These are phyloP conservation scores for Spisula solida DNA, from an alignment of 2,888 invertebrate genomes.

Conservation along the genomic window DNA sequence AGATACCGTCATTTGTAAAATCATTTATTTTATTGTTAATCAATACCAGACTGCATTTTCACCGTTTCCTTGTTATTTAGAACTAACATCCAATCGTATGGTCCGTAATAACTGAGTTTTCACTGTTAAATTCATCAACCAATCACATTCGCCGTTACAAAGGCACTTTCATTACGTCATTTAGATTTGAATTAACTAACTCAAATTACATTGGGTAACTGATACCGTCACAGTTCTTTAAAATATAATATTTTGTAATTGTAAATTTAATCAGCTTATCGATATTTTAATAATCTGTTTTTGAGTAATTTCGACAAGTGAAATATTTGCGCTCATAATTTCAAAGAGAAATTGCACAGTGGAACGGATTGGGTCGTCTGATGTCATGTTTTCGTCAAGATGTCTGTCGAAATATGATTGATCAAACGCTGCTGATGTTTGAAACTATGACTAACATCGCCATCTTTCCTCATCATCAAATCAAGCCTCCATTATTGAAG, in stretches of 20 bases:
- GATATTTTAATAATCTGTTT: not conserved
- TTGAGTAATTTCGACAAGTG: slow-evolving; percentile 12
- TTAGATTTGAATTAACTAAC: not conserved
- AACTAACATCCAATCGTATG: too few relatives aligned
- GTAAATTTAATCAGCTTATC: not conserved
- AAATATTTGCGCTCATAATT: not conserved
- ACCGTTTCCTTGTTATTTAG: not conserved
- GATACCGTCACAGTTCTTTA: not conserved
- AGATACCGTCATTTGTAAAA: too few relatives aligned
- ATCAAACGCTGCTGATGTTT: slow-evolving; percentile 17
- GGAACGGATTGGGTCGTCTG: slow-evolving; percentile 7
- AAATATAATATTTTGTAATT: not conserved
- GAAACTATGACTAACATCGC: slow-evolving; percentile 45
- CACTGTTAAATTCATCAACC: not conserved
- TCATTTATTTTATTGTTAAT: not conserved
- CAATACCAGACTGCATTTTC: not conserved
- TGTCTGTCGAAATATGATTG: slow-evolving; percentile 22
- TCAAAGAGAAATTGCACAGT: not conserved
- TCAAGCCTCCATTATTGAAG: slow-evolving; percentile 60
- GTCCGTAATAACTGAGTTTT: not conserved
- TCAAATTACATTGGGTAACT: not conserved
- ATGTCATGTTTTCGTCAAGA: slow-evolving; percentile 16
- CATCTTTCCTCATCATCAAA: slow-evolving; percentile 41
- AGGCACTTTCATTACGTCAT: not conserved
- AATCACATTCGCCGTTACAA: not conserved